A percentile compares a stretch with the other conserved stretches of the same genome.
phyloP scores from a whole-genome alignment of 2,888 invertebrate species.

The Microctonus brassicae region DNA sequence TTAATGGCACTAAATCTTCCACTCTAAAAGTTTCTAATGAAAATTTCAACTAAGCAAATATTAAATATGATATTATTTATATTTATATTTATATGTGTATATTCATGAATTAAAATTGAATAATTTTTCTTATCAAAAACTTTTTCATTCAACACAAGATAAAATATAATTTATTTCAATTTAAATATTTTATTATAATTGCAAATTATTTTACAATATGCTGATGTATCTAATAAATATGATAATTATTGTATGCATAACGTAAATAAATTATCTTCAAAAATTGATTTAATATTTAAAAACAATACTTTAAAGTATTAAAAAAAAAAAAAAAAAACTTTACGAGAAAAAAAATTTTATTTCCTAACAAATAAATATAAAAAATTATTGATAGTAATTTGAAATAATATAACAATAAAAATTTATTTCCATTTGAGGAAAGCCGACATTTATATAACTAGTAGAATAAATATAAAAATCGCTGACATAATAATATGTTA shows the following conservation, averaged over 20 bases:
- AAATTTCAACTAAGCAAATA: not conserved
- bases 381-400: not conserved
- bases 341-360: too few relatives aligned
- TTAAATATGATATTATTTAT: not conserved
- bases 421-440: not conserved
- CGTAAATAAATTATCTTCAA: not conserved
- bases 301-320: too few relatives aligned
- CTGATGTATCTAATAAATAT: slow-evolving; percentile 44
- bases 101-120: slow-evolving; percentile 1
- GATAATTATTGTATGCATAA: slow-evolving; percentile 23
- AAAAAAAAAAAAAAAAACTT: not conserved
- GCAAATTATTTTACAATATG: slow-evolving; percentile 43
- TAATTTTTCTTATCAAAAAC: not conserved
- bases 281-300: not conserved
- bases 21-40: not conserved
- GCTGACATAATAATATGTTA: too few relatives aligned
- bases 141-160: not conserved
- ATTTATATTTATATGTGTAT: not conserved
- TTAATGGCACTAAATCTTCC: not conserved
- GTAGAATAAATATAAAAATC: not conserved
- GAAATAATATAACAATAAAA: not conserved
- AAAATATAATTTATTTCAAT: not conserved
- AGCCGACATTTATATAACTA: not conserved
- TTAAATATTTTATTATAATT: slow-evolving; percentile 36
- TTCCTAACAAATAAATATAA: too few relatives aligned